Evolutionary conservation across 2,797 vertebrate genomes (phyloP), one percentile per base, ranked within the genome.

Genomic region (Gadopsis bispinosus): DNA sequence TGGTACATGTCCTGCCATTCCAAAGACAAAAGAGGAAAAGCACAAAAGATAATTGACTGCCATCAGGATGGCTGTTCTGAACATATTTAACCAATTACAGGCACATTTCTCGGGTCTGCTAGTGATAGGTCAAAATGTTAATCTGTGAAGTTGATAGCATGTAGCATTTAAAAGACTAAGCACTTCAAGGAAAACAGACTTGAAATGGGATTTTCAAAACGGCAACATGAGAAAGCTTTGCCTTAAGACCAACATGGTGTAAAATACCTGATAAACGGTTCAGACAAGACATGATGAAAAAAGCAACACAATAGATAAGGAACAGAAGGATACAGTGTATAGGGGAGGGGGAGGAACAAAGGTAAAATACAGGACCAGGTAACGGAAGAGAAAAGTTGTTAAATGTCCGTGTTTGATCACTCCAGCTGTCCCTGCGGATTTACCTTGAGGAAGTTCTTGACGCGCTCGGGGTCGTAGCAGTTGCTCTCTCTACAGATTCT

Each of bases 391-490:
- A 69, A 60, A 22, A 65, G 41, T 7, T 19, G 48, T 26, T 31
- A 55, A 20, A 50, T 37, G 33, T 69, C 26, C 41, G 64, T 14
- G 37, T 88, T 61, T 50, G 35, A 87, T 64, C 2, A 8, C 19
- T 69, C 4, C 41, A 65, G 37, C 11, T 16, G 22, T 70, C 26
- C 8, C 65, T 3, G 20, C 4, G 1, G 33, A 41, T 75, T 69
- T 95, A 98, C 97, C 97, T 99, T 99, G 58, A 99, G 96, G 88
- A 99, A 99, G 93, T 99, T 99, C 93, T 99, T 99, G 84, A 99
- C 97, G 1, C 97, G 96, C 88, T 99, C 97, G 0, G 97, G 97
- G 90, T 99, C 97, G 16, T 99, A 99, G 92, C 97, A 99, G 92
- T 98, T 99, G 92, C 97, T 99, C 91, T 99, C 97, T 83, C 97